phyloP scores from a whole-genome alignment of 2,888 invertebrate genomes.

The Idaea biselata region DNA sequence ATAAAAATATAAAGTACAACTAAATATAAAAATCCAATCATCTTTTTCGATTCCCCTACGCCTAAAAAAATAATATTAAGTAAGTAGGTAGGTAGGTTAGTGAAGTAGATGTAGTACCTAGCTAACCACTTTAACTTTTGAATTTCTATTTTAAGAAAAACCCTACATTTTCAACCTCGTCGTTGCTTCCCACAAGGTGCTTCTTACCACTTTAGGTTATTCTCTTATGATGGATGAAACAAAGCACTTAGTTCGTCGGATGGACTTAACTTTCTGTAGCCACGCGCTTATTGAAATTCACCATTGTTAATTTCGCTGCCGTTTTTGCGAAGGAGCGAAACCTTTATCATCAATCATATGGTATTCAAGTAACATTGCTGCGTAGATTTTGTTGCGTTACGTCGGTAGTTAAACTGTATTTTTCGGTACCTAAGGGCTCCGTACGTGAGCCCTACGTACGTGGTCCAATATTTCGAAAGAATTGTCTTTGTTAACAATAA shows the following conservation, averaged over 20 bases:
- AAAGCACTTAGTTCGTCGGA: neutral
- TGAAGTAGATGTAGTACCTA: neutral
- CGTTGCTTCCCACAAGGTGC: too few relatives aligned
- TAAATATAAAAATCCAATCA: neutral
- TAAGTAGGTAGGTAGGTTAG: neutral
- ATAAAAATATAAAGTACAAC: neutral
- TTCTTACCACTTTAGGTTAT: too few relatives aligned
- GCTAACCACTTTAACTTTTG: neutral
- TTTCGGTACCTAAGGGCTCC: slow-evolving; percentile 46
- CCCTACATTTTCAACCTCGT: too few relatives aligned
- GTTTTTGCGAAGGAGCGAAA: slow-evolving; percentile 15
- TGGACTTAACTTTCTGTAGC: neutral
- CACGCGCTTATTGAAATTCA: slow-evolving; percentile 15
- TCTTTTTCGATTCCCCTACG: neutral
- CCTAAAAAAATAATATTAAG: neutral
- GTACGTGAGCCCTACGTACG: slow-evolving; percentile 56
- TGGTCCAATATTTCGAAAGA: slow-evolving; percentile 68
- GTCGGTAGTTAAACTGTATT: slow-evolving; percentile 30
- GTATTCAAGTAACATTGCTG: slow-evolving; percentile 25
- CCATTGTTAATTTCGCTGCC: slow-evolving; percentile 9
- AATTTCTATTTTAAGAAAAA: too few relatives aligned
- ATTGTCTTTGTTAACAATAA: slow-evolving; percentile 72
- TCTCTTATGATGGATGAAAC: too few relatives aligned
- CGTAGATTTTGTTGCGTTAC: slow-evolving; percentile 19
- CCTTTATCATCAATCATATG: slow-evolving; percentile 20